These are phyloP conservation scores for Natator depressus DNA, from an alignment of 2,113 vertebrate genomes.

Conservation along the genomic window DNA sequence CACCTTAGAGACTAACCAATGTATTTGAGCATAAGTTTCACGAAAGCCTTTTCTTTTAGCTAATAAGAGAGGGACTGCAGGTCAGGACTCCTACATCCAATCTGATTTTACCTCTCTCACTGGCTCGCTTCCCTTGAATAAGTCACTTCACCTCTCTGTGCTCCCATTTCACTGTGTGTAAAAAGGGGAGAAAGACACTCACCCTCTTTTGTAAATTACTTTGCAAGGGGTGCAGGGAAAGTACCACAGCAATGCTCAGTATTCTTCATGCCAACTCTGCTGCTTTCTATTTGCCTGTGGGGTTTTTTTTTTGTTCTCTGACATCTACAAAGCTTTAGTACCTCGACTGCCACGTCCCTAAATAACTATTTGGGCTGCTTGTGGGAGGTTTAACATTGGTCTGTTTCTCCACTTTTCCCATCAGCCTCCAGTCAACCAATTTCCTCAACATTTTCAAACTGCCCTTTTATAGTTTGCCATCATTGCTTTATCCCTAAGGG, in stretches of 20 bases:
- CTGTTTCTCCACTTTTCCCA: neutral
- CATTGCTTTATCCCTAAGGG: fast-evolving
- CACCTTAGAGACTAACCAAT: no score
- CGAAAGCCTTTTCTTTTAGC: neutral
- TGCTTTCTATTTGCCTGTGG: neutral
- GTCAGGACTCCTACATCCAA: neutral
- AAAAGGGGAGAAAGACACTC: neutral
- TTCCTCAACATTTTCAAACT: fast-evolving
- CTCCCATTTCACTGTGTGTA: neutral
- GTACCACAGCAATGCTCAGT: fast-evolving
- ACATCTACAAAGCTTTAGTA: neutral
- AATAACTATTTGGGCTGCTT: neutral
- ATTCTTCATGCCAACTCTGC: neutral
- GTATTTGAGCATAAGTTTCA: no score
- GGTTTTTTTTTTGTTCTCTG: neutral
- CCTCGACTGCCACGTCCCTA: neutral
- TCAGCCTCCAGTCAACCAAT: neutral
- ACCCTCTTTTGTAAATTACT: neutral
- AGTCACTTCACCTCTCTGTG: neutral
- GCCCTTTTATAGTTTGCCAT: neutral
- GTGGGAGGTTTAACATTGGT: neutral
- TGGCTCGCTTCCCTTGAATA: fast-evolving
- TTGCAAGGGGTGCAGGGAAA: fast-evolving
- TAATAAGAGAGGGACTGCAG: neutral
- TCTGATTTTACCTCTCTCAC: fast-evolving